These are phyloP conservation scores for Elysia chlorotica DNA, from an alignment of 1,140 invertebrate genomes.

Conservation along the genomic window DNA sequence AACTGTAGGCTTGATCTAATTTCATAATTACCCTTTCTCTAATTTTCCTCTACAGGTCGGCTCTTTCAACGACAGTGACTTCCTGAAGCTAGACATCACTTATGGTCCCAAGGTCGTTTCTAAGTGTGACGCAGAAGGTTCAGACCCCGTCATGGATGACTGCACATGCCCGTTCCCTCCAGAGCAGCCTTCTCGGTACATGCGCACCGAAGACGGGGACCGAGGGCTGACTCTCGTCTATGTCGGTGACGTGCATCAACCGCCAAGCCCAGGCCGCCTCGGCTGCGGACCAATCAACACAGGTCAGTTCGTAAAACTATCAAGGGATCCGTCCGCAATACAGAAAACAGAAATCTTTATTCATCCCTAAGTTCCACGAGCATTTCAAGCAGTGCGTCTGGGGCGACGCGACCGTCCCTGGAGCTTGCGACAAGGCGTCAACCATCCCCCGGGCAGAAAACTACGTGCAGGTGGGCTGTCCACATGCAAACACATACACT, in stretches of 20 bases:
- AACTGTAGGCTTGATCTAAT: too few relatives aligned
- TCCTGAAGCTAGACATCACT: conserved; percentile 50
- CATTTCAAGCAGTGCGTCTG: conserved; percentile 9
- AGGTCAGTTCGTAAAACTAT: too few relatives aligned
- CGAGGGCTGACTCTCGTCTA: conserved; percentile 44
- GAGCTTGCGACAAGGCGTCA: conserved; percentile 14
- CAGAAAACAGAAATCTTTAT: too few relatives aligned
- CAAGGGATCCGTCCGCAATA: too few relatives aligned
- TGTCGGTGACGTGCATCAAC: conserved; percentile 50
- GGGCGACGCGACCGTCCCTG: not conserved
- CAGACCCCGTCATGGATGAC: conserved; percentile 10
- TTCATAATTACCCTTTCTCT: too few relatives aligned
- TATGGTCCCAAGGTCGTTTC: conserved; percentile 30
- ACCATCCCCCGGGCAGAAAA: conserved; percentile 39
- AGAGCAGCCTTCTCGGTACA: conserved; percentile 48
- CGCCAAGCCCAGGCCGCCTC: conserved; percentile 52
- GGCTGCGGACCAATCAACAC: conserved; percentile 45
- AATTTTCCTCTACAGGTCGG: conserved; percentile 48
- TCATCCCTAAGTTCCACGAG: conserved; percentile 63
- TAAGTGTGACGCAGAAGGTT: conserved; percentile 4
- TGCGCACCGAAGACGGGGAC: conserved; percentile 36
- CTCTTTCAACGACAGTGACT: conserved; percentile 57
- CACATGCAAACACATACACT: too few relatives aligned
- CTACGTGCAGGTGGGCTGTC: too few relatives aligned
- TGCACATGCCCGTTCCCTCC: conserved; percentile 38